Conservation (phyloP, 2,797 vertebrate genomes). For the Sebastiscus albofasciatus region DNA sequence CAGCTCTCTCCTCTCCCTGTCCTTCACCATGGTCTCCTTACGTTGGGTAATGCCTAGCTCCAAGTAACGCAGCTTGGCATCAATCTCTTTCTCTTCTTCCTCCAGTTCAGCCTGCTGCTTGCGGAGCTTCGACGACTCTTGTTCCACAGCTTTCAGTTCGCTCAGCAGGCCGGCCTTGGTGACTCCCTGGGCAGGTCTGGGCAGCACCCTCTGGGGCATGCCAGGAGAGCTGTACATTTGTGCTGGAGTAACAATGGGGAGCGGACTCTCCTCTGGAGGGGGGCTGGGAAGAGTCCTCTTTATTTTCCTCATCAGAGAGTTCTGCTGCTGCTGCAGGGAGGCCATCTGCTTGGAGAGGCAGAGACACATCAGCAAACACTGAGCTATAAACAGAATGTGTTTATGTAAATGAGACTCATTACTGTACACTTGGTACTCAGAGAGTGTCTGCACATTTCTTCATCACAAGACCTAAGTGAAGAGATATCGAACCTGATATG, state of each 20-base stretch:
- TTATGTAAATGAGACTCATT: constrained; percentile 72
- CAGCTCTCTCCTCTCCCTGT: constrained; percentile 90
- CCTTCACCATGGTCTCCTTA: constrained; percentile 96
- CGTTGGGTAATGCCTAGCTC: constrained; percentile 97
- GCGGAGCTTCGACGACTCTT: constrained; percentile 96
- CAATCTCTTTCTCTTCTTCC: constrained; percentile 99
- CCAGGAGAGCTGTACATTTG: constrained; percentile 92
- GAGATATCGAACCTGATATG: constrained; percentile 21
- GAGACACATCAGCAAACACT: constrained; percentile 70
- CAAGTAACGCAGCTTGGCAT: constrained; percentile 96
- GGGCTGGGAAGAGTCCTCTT: constrained; percentile 98
- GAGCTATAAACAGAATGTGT: constrained; percentile 68
- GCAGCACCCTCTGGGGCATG: constrained; percentile 88
- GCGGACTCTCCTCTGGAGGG: constrained; percentile 93
- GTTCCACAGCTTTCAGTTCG: constrained; percentile 96
- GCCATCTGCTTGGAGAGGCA: constrained; percentile 86
- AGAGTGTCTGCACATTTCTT: constrained; percentile 40
- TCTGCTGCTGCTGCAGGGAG: constrained; percentile 92
- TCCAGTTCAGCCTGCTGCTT: constrained; percentile 99
- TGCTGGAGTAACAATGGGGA: constrained; percentile 91
- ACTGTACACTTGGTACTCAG: constrained; percentile 50
- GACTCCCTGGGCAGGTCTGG: constrained; percentile 85
- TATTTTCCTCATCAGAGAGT: constrained; percentile 95
- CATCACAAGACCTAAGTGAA: constrained; percentile 14
- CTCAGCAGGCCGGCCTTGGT: constrained; percentile 94